A percentile compares a stretch with the other conserved stretches of the same genome.
Evolutionary conservation across 2,888 invertebrate genomes (phyloP).

Genomic region (Thyatira batis): DNA sequence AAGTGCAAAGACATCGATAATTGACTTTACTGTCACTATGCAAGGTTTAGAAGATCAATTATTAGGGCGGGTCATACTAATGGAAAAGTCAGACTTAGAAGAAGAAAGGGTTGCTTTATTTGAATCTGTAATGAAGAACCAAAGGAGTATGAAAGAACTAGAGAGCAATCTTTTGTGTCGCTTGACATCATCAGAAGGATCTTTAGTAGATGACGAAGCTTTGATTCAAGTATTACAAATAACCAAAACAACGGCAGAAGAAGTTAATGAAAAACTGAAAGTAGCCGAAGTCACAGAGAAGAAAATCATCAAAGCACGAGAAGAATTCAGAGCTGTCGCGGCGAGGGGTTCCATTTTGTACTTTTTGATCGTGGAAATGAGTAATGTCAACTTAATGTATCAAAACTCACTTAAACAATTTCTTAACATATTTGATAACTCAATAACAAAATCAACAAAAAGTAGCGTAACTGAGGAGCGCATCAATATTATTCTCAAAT

Average conservation of each 20-base stretch:
- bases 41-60: constrained; percentile 97
- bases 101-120: constrained; percentile 95
- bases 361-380: constrained; percentile 98
- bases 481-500: constrained; percentile 93
- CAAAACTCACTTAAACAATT: constrained; percentile 98
- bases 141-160: constrained; percentile 96
- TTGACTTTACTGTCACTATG: constrained; percentile 99
- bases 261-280: constrained; percentile 96
- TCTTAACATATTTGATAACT: constrained; percentile 95
- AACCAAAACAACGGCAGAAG: constrained; percentile 94
- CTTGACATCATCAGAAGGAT: constrained; percentile 96
- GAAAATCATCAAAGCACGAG: constrained; percentile 95
- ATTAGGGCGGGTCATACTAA: constrained; percentile 95
- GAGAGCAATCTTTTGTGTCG: constrained; percentile 95
- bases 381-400: constrained; percentile 97
- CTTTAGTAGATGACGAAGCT: constrained; percentile 97
- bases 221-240: constrained; percentile 94
- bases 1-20: constrained; percentile 97
- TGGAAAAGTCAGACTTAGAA: constrained; percentile 98
- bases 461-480: constrained; percentile 92
- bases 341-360: constrained; percentile 96
- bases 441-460: constrained; percentile 95
- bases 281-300: constrained; percentile 96
- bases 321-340: constrained; percentile 97
- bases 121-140: constrained; percentile 98